phyloP scores from a whole-genome alignment of 2,888 invertebrate species.

The Volucella bombylans region DNA sequence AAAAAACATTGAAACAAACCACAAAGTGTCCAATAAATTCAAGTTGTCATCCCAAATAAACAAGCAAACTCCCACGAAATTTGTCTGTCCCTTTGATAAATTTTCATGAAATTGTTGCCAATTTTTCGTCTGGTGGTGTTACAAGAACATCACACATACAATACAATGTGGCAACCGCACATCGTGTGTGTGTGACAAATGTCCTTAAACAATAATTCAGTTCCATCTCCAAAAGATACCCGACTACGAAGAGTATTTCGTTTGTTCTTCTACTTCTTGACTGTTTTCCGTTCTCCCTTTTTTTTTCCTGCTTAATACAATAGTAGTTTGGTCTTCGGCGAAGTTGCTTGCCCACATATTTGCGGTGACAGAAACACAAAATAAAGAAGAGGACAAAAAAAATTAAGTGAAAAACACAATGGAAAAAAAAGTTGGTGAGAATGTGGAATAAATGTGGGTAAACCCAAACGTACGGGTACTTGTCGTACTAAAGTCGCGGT shows the following conservation, averaged over 20 bases:
- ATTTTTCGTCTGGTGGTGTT: slow-evolving; percentile 33
- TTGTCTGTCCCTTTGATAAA: slow-evolving; percentile 46
- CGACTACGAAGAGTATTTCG: slow-evolving; percentile 30
- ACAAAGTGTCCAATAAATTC: slow-evolving; percentile 71
- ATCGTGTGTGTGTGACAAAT: slow-evolving; percentile 72
- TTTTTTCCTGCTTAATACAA: slow-evolving; percentile 34
- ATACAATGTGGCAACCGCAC: slow-evolving; percentile 25
- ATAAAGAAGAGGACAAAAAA: slow-evolving; percentile 3
- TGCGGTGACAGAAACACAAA: slow-evolving; percentile 57
- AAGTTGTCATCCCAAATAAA: slow-evolving; percentile 67
- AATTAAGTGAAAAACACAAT: neutral
- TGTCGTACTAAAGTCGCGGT: slow-evolving; percentile 26
- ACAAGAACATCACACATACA: slow-evolving; percentile 41
- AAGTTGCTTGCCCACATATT: slow-evolving; percentile 68
- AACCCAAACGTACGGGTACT: slow-evolving; percentile 50
- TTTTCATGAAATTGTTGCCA: slow-evolving; percentile 66
- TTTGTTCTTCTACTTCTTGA: slow-evolving; percentile 18
- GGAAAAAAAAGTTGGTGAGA: slow-evolving; percentile 27
- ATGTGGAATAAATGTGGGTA: slow-evolving; percentile 62
- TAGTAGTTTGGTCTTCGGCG: slow-evolving; percentile 47
- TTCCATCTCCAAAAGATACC: slow-evolving; percentile 30
- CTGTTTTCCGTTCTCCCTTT: neutral
- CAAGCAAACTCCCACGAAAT: slow-evolving; percentile 50
- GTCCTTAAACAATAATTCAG: slow-evolving; percentile 71
- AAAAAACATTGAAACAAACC: slow-evolving; percentile 6